Percentiles rank a stretch among this genome's conserved stretches.
Conservation (phyloP, 2,113 vertebrate genomes). For the Chauna torquata region DNA sequence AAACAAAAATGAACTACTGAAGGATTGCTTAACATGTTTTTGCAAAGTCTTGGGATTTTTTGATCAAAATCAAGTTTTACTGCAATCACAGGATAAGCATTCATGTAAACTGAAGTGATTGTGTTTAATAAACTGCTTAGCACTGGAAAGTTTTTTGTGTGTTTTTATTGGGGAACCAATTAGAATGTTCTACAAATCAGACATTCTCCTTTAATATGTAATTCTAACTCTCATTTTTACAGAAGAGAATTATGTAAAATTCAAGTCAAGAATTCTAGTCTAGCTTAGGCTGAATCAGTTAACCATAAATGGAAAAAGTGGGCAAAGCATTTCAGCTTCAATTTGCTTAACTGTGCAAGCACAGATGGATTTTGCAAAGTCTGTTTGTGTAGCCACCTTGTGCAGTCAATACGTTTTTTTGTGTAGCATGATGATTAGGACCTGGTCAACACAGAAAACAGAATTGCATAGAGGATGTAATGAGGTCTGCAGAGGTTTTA, state of each 20-base stretch:
- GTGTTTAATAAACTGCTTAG: not conserved
- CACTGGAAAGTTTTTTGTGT: not conserved
- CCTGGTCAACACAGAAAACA: not conserved
- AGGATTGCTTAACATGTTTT: not conserved
- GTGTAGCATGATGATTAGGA: not conserved
- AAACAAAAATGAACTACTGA: not conserved
- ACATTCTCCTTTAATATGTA: not conserved
- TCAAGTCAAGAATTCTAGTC: not conserved
- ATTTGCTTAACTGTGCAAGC: not conserved
- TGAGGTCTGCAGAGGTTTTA: not conserved
- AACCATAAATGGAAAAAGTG: not conserved
- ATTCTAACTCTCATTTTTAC: not conserved
- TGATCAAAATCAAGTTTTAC: not conserved
- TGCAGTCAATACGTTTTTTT: not conserved
- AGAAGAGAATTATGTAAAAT: not conserved
- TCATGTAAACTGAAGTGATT: not conserved
- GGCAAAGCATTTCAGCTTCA: not conserved
- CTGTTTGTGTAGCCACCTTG: not conserved
- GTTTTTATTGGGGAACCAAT: not conserved
- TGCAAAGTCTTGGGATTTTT: not conserved
- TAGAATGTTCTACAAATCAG: not conserved
- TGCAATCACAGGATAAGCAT: not conserved
- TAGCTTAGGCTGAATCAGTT: not conserved
- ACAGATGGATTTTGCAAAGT: not conserved
- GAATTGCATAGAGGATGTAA: not conserved